Conservation (phyloP, 2,888 invertebrate species). For the Aplocera efformata region DNA sequence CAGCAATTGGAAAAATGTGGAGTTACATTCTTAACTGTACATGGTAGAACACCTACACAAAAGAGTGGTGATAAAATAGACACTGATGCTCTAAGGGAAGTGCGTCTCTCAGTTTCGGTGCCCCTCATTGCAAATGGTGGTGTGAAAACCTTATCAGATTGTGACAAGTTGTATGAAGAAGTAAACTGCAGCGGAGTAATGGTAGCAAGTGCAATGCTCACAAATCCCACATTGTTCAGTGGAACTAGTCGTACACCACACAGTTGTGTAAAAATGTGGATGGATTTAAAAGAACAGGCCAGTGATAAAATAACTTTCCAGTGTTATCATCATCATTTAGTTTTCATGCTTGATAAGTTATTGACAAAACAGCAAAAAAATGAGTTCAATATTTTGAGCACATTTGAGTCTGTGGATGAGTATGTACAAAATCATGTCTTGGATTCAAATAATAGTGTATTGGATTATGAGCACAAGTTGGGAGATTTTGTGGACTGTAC, state of each 20-base stretch:
- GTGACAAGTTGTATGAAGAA: slow-evolving; percentile 81
- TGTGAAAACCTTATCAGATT: slow-evolving; percentile 87
- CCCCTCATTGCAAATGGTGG: slow-evolving; percentile 98
- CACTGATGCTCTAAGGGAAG: slow-evolving; percentile 83
- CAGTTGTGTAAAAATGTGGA: slow-evolving; percentile 91
- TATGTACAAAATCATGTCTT: slow-evolving; percentile 83
- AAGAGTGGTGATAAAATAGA: slow-evolving; percentile 88
- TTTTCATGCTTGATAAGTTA: slow-evolving; percentile 95
- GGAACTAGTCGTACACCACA: slow-evolving; percentile 85
- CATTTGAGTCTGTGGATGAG: slow-evolving; percentile 83
- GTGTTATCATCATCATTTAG: slow-evolving; percentile 96
- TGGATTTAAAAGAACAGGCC: slow-evolving; percentile 83
- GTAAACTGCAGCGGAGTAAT: slow-evolving; percentile 93
- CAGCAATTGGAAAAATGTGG: slow-evolving; percentile 90
- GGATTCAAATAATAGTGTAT: slow-evolving; percentile 42
- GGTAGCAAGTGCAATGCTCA: slow-evolving; percentile 94
- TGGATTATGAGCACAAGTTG: slow-evolving; percentile 35
- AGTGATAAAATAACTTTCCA: slow-evolving; percentile 86
- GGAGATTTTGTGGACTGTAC: slow-evolving; percentile 57
- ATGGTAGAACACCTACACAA: slow-evolving; percentile 93
- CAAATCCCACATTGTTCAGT: slow-evolving; percentile 94
- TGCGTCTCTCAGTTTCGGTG: slow-evolving; percentile 85
- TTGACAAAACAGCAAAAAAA: slow-evolving; percentile 86
- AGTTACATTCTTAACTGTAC: slow-evolving; percentile 93
- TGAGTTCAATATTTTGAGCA: slow-evolving; percentile 88